Conservation (phyloP, 1,140 invertebrate species). For the Lordiphosa clarofinis region DNA sequence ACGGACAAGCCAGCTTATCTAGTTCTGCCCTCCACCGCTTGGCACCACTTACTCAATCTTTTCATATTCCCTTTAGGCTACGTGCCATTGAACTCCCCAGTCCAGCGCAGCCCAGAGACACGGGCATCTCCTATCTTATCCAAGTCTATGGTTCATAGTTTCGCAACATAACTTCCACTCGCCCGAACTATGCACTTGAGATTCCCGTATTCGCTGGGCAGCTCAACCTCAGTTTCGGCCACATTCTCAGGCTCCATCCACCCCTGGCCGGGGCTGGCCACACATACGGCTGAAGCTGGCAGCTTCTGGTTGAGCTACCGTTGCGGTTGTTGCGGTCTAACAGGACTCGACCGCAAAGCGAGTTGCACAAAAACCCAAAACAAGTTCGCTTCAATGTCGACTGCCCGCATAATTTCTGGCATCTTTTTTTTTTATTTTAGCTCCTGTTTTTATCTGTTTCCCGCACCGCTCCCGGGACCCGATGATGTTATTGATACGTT, state of each 20-base stretch:
- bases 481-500: slow-evolving; percentile 56
- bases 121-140: too few species aligned
- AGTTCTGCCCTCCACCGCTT: too few species aligned
- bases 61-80: too few species aligned
- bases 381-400: slow-evolving; percentile 20
- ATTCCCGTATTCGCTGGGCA: slow-evolving; percentile 7
- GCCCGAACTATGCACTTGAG: slow-evolving; percentile 12
- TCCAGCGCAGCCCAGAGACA: too few species aligned
- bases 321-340: slow-evolving; percentile 38
- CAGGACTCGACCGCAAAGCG: slow-evolving; percentile 28
- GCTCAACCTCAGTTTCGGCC: background rate
- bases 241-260: background rate
- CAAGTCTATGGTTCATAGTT: slow-evolving; percentile 4
- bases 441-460: slow-evolving; percentile 6
- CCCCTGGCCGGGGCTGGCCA: background rate
- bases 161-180: slow-evolving; percentile 8
- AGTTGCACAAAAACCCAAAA: slow-evolving; percentile 26
- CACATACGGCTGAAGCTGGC: slow-evolving; percentile 20
- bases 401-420: slow-evolving; percentile 34
- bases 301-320: slow-evolving; percentile 46
- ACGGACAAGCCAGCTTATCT: too few species aligned
- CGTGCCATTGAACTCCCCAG: too few species aligned
- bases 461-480: background rate
- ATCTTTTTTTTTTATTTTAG: slow-evolving; percentile 3
- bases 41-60: too few species aligned